A percentile compares a stretch with the other conserved stretches of the same genome.
Conservation (phyloP, 2,797 vertebrate species). For the Hippoglossus hippoglossus region DNA sequence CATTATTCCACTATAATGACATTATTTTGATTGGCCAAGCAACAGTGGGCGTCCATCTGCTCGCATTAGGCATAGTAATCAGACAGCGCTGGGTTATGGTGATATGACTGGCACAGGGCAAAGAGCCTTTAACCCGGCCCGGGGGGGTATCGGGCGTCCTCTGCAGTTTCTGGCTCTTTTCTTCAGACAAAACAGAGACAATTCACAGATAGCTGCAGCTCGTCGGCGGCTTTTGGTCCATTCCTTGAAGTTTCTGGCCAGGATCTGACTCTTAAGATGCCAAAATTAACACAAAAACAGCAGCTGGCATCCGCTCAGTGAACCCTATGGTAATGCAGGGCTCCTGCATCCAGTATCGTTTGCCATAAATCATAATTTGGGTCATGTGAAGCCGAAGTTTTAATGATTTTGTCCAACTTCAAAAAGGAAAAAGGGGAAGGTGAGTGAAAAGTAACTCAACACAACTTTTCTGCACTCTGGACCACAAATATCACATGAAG, state of each 20-base stretch:
- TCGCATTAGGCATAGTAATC: slow-evolving; percentile 70
- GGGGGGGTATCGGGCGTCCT: slow-evolving; percentile 28
- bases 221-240: background rate
- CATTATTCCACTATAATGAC: slow-evolving; percentile 68
- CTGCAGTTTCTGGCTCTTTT: slow-evolving; percentile 23
- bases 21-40: slow-evolving; percentile 77
- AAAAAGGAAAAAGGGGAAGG: no score
- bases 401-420: no score
- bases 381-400: background rate
- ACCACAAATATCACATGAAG: no score
- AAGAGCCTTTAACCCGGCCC: slow-evolving; percentile 53
- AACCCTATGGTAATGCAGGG: background rate
- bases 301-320: slow-evolving; percentile 13
- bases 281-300: slow-evolving; percentile 1
- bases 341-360: background rate
- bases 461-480: no score
- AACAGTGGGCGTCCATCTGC: slow-evolving; percentile 66
- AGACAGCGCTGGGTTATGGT: slow-evolving; percentile 62
- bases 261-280: slow-evolving; percentile 5
- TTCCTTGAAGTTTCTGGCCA: background rate
- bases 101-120: slow-evolving; percentile 50
- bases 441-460: no score
- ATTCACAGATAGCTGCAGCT: slow-evolving; percentile 9
- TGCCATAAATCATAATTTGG: background rate
- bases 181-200: slow-evolving; percentile 15